Conservation (phyloP, 2,888 invertebrate genomes). For the Agrotis exclamationis region DNA sequence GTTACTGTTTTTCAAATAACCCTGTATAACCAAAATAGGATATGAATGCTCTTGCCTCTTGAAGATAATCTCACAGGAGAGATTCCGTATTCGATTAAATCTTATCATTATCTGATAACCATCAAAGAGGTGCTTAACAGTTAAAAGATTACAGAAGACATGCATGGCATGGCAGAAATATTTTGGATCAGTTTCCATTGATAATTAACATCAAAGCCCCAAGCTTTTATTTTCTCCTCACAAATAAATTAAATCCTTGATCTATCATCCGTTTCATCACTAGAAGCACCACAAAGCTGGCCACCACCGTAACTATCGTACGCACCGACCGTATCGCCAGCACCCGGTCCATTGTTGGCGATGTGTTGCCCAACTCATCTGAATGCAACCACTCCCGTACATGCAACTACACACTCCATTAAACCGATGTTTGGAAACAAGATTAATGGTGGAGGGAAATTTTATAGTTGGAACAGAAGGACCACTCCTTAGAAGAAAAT, state of each 20-base stretch:
- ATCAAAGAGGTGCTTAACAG: not conserved
- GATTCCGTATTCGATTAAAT: not conserved
- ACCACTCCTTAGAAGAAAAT: constrained; percentile 45
- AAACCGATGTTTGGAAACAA: constrained; percentile 81
- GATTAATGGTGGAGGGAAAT: constrained; percentile 73
- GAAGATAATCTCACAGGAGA: too few species aligned
- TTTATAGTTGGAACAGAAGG: constrained; percentile 28
- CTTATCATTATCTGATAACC: not conserved
- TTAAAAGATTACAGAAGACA: too few species aligned
- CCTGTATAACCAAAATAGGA: not conserved
- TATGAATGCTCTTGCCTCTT: not conserved
- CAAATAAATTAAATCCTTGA: constrained; percentile 48
- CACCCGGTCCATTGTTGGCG: constrained; percentile 55
- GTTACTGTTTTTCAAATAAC: too few species aligned
- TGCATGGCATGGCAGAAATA: too few species aligned
- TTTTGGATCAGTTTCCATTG: too few species aligned
- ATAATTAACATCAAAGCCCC: not conserved
- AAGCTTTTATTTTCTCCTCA: constrained; percentile 21
- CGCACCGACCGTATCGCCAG: constrained; percentile 59
- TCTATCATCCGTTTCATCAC: constrained; percentile 59
- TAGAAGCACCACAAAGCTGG: constrained; percentile 53
- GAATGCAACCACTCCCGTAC: constrained; percentile 82
- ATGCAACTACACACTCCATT: constrained; percentile 81
- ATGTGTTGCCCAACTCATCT: constrained; percentile 65
- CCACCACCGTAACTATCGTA: constrained; percentile 64